These are phyloP conservation scores for Lepidostoma basale DNA, from an alignment of 1,140 invertebrate genomes.

Conservation along the genomic window DNA sequence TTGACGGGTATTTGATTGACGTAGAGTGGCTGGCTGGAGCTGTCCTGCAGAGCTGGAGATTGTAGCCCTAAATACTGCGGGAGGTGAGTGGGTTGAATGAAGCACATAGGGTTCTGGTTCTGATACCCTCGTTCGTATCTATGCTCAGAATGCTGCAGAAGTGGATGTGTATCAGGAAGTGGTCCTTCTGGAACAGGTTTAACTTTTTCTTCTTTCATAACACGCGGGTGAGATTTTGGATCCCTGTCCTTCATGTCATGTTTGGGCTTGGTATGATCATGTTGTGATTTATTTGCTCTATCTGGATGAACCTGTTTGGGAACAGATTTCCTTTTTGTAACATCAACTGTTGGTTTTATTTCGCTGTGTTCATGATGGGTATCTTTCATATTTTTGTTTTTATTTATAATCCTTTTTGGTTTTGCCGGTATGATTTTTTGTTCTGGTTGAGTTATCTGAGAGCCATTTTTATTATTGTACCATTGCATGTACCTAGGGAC, in stretches of 20 bases:
- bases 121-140: conserved; percentile 70
- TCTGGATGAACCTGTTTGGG: conserved; percentile 28
- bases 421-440: conserved; percentile 55
- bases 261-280: conserved; percentile 52
- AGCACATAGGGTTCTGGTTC: conserved; percentile 65
- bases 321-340: conserved; percentile 34
- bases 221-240: conserved; percentile 53
- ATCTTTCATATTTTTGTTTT: conserved; percentile 52
- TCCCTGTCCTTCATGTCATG: conserved; percentile 55
- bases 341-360: conserved; percentile 45
- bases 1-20: conserved; percentile 52
- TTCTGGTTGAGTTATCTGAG: conserved; percentile 46
- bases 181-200: conserved; percentile 58
- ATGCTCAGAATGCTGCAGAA: conserved; percentile 77
- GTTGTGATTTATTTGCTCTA: conserved; percentile 55
- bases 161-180: conserved; percentile 66
- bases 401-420: conserved; percentile 59
- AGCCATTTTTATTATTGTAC: conserved; percentile 59
- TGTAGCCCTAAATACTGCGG: conserved; percentile 68
- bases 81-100: conserved; percentile 68
- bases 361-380: conserved; percentile 27
- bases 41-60: conserved; percentile 50
- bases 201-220: conserved; percentile 57
- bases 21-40: conserved; percentile 56
- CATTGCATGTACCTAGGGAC: conserved; percentile 71